A percentile compares a stretch with the other conserved stretches of the same genome.
Conservation (phyloP, 1,140 invertebrate species). For the Platyscapa corneri region DNA sequence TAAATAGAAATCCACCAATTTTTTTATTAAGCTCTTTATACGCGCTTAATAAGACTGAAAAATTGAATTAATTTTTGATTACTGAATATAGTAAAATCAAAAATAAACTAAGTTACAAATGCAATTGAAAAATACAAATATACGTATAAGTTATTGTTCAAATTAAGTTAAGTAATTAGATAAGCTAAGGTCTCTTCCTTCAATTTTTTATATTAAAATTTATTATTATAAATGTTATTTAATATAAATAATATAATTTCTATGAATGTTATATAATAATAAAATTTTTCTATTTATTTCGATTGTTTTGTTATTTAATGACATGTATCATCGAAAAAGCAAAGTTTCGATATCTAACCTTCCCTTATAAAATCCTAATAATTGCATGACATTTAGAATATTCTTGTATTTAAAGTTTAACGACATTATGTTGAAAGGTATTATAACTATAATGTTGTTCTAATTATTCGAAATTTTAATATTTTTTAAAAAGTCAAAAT, state of each 20-base stretch:
- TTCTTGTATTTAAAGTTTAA: neutral
- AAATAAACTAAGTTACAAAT: too few species aligned
- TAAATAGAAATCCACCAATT: too few species aligned
- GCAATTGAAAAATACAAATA: too few species aligned
- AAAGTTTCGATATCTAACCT: neutral
- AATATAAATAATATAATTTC: neutral
- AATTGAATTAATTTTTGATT: too few species aligned
- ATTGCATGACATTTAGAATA: neutral
- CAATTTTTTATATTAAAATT: neutral
- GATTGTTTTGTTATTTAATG: conserved; percentile 4
- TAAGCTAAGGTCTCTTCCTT: neutral
- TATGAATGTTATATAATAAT: neutral
- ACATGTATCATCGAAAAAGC: neutral
- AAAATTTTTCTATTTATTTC: neutral
- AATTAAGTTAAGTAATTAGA: neutral
- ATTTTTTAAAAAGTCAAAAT: neutral
- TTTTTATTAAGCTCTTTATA: too few species aligned
- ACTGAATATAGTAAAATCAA: too few species aligned
- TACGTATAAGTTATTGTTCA: too few species aligned
- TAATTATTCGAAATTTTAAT: neutral
- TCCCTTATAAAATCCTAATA: neutral
- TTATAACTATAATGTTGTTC: neutral
- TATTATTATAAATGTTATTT: neutral
- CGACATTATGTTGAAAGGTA: conserved; percentile 12
- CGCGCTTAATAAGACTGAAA: too few species aligned